Conservation (phyloP, 1,140 invertebrate species). For the Probaryconus sp. region DNA sequence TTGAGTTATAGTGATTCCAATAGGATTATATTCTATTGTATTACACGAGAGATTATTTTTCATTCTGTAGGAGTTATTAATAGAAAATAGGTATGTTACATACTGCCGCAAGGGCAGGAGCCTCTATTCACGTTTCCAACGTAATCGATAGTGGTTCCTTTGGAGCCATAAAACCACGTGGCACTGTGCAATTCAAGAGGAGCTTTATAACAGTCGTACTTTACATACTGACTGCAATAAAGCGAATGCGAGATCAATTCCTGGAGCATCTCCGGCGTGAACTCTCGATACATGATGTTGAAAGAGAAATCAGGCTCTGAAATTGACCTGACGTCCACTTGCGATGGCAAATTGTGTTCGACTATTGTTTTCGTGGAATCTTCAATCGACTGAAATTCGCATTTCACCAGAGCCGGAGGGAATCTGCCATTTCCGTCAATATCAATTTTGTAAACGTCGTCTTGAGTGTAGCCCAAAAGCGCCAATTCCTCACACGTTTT, state of each 20-base stretch:
- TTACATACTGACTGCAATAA: constrained; percentile 92
- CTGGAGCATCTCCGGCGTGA: constrained; percentile 92
- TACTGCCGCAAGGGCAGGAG: constrained; percentile 84
- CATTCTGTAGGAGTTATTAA: too few relatives aligned
- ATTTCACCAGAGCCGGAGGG: constrained; percentile 92
- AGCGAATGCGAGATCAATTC: constrained; percentile 92
- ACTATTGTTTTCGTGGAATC: constrained; percentile 94
- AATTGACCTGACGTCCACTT: constrained; percentile 89
- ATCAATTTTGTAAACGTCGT: constrained; percentile 93
- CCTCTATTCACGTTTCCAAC: constrained; percentile 88
- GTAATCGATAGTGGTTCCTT: constrained; percentile 88
- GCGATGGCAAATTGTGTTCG: constrained; percentile 93
- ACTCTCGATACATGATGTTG: constrained; percentile 91
- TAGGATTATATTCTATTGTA: too few relatives aligned
- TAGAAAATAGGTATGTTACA: constrained; percentile 53
- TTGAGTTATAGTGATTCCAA: too few relatives aligned
- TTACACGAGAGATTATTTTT: too few relatives aligned
- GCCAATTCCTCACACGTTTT: constrained; percentile 95
- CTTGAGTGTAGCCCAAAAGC: constrained; percentile 88
- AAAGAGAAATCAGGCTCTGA: constrained; percentile 88
- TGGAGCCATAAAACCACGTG: constrained; percentile 92
- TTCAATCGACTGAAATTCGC: constrained; percentile 91
- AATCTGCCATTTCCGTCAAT: constrained; percentile 95
- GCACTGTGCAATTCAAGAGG: constrained; percentile 91
- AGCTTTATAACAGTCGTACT: constrained; percentile 94